These are phyloP conservation scores for Dryobotodes eremita DNA, from an alignment of 2,888 invertebrate species.

Conservation along the genomic window DNA sequence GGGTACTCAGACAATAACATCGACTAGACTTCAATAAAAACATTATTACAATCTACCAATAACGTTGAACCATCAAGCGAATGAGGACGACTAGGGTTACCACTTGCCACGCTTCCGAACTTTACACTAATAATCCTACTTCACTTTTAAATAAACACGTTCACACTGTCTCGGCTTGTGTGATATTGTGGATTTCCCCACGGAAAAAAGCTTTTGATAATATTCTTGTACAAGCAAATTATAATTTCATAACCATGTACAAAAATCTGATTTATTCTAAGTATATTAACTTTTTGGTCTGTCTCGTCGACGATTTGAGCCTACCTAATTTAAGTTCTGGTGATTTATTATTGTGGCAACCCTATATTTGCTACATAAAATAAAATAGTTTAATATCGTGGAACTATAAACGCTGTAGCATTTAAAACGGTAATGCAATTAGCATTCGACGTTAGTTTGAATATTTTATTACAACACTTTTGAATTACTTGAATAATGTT, in stretches of 20 bases:
- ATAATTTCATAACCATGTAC: neutral
- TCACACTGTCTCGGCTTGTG: neutral
- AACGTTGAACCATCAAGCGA: conserved; percentile 42
- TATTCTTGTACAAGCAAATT: neutral
- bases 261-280: neutral
- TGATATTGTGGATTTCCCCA: neutral
- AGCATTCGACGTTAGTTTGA: conserved; percentile 47
- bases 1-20: conserved; percentile 31
- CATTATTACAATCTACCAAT: conserved; percentile 53
- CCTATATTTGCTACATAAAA: conserved; percentile 29
- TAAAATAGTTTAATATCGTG: conserved; percentile 54
- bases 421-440: conserved; percentile 62
- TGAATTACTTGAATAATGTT: conserved; percentile 48
- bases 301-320: neutral
- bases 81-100: conserved; percentile 32
- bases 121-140: neutral
- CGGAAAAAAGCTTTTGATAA: neutral
- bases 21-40: conserved; percentile 48
- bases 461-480: conserved; percentile 56
- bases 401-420: conserved; percentile 53
- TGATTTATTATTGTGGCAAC: conserved; percentile 7
- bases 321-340: too few relatives aligned
- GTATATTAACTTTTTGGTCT: neutral
- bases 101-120: neutral
- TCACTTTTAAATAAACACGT: neutral